Evolutionary conservation across 2,113 vertebrate genomes (phyloP).

Genomic region (Paradoxurus hermaphroditus): DNA sequence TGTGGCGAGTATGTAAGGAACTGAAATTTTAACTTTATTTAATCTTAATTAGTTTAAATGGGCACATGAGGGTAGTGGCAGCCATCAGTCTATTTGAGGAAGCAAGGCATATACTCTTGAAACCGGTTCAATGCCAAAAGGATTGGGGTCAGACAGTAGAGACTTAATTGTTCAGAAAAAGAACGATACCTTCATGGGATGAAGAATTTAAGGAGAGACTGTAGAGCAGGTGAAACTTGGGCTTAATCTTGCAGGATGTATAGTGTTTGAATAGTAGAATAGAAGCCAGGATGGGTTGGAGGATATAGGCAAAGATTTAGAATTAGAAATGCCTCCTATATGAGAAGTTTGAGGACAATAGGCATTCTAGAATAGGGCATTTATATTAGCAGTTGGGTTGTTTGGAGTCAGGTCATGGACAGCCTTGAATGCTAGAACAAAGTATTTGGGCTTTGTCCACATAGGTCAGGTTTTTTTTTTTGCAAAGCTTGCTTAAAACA

Average conservation of each 20-base stretch:
- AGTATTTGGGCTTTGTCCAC: background rate
- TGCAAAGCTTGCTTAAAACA: conserved; percentile 36
- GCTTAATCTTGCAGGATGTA: background rate
- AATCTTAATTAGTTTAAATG: conserved; percentile 21
- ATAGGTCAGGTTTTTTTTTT: background rate
- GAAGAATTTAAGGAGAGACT: conserved; percentile 27
- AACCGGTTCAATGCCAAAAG: conserved; percentile 23
- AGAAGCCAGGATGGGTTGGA: background rate
- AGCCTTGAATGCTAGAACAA: background rate
- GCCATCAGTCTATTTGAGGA: background rate
- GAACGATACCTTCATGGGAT: background rate
- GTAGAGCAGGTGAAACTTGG: background rate
- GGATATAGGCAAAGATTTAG: background rate
- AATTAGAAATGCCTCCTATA: background rate
- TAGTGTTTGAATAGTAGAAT: background rate
- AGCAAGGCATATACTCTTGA: conserved; percentile 16
- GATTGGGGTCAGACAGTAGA: background rate
- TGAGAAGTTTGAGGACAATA: background rate
- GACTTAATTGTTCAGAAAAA: background rate
- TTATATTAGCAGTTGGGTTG: background rate
- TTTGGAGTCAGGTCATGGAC: background rate
- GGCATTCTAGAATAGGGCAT: conserved; percentile 4
- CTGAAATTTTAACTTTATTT: conserved; percentile 30
- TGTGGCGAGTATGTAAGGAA: background rate
- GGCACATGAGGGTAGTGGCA: background rate